Percentiles rank a stretch among this genome's conserved stretches.
phyloP scores from a whole-genome alignment of 2,797 vertebrate genomes.

The Furcifer pardalis region DNA sequence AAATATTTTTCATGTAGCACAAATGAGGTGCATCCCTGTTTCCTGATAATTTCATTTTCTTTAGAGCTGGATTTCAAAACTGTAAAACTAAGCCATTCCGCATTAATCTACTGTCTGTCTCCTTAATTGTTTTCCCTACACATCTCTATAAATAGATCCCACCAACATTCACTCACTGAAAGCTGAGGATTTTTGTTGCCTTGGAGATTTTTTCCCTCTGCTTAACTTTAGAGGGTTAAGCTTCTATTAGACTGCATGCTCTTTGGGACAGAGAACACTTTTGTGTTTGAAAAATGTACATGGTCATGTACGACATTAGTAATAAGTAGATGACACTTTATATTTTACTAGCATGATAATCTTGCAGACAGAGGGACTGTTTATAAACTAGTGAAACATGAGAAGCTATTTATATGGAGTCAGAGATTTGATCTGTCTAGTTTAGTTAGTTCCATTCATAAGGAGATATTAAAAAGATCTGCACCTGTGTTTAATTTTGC shows the following conservation, averaged over 20 bases:
- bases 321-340: conserved; percentile 2
- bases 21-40: not conserved
- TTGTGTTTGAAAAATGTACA: conserved; percentile 28
- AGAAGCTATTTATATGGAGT: not conserved
- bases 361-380: not conserved
- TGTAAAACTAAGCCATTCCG: conserved; percentile 63
- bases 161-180: conserved; percentile 68
- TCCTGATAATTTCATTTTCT: conserved; percentile 33
- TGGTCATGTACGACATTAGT: conserved; percentile 6
- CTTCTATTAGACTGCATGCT: conserved; percentile 53
- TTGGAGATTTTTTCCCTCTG: conserved; percentile 70
- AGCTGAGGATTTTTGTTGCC: conserved; percentile 75
- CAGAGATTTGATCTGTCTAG: not conserved
- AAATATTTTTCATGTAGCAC: not conserved
- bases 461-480: no score
- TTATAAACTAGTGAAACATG: not conserved
- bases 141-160: conserved; percentile 77
- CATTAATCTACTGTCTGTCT: conserved; percentile 71
- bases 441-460: not conserved
- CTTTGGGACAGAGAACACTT: conserved; percentile 57
- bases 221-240: conserved; percentile 49
- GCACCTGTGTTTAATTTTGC: no score
- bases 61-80: conserved; percentile 53
- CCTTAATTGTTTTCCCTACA: conserved; percentile 77
- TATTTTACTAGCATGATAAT: conserved; percentile 16